Conservation (phyloP, 2,888 invertebrate genomes). For the Dynastes maya region DNA sequence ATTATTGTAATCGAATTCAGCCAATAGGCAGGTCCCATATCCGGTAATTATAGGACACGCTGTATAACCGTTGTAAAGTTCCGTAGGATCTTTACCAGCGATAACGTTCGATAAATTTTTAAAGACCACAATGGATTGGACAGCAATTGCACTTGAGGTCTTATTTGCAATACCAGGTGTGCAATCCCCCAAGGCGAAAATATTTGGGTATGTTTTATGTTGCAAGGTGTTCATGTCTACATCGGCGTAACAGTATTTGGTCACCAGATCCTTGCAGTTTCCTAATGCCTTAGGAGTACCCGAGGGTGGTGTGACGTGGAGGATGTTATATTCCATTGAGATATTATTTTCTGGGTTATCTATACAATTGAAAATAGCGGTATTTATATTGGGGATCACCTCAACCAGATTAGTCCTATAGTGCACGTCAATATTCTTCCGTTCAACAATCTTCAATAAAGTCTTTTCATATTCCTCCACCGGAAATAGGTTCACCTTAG, state of each 20-base stretch:
- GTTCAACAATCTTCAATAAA: slow-evolving; percentile 30
- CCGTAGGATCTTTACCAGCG: slow-evolving; percentile 15
- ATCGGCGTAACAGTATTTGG: slow-evolving; percentile 25
- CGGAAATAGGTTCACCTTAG: slow-evolving; percentile 11
- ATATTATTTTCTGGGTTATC: slow-evolving; percentile 31
- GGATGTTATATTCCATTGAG: slow-evolving; percentile 38
- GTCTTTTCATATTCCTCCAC: slow-evolving; percentile 36
- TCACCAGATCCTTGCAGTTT: slow-evolving; percentile 33
- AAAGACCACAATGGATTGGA: slow-evolving; percentile 34
- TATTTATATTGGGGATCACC: slow-evolving; percentile 23
- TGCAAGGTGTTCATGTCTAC: slow-evolving; percentile 42
- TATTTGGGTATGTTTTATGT: slow-evolving; percentile 45
- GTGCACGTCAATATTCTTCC: slow-evolving; percentile 14
- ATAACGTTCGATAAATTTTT: slow-evolving; percentile 29
- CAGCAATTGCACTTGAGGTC: slow-evolving; percentile 42
- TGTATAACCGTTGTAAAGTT: slow-evolving; percentile 47
- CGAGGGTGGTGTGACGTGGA: slow-evolving; percentile 50
- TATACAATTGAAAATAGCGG: slow-evolving; percentile 33
- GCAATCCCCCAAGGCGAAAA: slow-evolving; percentile 49
- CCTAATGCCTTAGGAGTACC: not conserved
- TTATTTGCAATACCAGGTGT: slow-evolving; percentile 30
- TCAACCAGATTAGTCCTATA: slow-evolving; percentile 39
- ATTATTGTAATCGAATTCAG: slow-evolving; percentile 46
- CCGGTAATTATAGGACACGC: slow-evolving; percentile 47
- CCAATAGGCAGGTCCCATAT: slow-evolving; percentile 44